Evolutionary conservation across 2,888 invertebrate genomes (phyloP), one percentile per base, ranked within the genome.

Genomic region (Zootermopsis nevadensis): DNA sequence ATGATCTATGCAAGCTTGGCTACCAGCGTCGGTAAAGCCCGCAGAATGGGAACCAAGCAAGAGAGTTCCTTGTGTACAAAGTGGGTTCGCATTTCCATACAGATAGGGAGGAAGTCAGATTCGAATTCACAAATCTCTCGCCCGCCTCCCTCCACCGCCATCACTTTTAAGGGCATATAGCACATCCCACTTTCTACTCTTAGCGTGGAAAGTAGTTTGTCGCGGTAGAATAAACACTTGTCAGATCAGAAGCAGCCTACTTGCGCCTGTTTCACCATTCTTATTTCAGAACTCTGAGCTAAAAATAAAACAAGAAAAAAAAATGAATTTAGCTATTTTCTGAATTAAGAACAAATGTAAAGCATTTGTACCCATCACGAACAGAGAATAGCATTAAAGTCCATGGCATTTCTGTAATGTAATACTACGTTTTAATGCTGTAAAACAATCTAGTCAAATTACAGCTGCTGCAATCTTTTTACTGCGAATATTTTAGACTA

Each of bases 111-210:
- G 6, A 33, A 79, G 31, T 79, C 33, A 30, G 55, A 27, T 60
- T 53, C 60, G 31, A 79, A 53, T 77, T 77, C 48, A 48, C 48
- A 77, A 77, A 77, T 53, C 48, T 27, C 77, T 53, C 30, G 24
- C 4, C 24, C 2, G n/a, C 35, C 3, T 30, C 15, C 30, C 35
- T 53, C 74, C 60, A 60, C 6, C 55, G 1, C n/a, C 60, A 27
- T 6, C 60, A 27, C 15, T 27, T 48, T 48, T 19, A 15, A 1
- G 48, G 15, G 19, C 38, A 38, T 38, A 38, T 38, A 3, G 19
- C 19, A 15, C 1, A 19, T 33, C 22, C 2, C 69, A 2, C 69
- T 33, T 69, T 38, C 38, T 22, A 22, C 33, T 22, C 2, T 15
- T n/a, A 48, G 74, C 35, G 33, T 42, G 74, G 38, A 38, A 74